Evolutionary conservation across 2,113 vertebrate species (phyloP).

Genomic region (Engraulis encrasicolus): DNA sequence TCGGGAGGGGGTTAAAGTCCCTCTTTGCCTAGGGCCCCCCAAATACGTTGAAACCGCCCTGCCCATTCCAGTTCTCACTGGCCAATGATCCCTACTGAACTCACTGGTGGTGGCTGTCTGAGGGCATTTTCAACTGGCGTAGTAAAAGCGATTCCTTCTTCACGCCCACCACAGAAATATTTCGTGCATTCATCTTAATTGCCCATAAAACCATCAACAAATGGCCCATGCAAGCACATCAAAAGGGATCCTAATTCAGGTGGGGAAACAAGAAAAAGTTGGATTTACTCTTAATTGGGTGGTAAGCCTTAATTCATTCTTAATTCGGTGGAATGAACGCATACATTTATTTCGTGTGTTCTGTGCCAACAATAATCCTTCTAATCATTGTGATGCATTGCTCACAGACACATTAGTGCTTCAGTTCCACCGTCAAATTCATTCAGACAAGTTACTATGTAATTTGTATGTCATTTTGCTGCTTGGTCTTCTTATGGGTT

Average conservation of each 20-base stretch:
- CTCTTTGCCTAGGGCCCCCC: too few species aligned
- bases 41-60: too few species aligned
- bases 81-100: neutral
- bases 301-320: neutral
- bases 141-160: constrained; percentile 5
- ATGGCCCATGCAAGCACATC: neutral
- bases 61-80: neutral
- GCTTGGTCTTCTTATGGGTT: too few species aligned
- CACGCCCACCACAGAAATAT: neutral
- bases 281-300: neutral
- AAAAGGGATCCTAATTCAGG: neutral
- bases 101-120: neutral
- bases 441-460: too few species aligned
- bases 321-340: neutral
- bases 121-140: neutral
- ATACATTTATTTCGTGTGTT: neutral
- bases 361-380: neutral
- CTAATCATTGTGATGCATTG: too few species aligned
- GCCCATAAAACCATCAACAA: neutral
- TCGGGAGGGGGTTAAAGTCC: too few species aligned
- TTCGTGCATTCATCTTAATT: neutral
- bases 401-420: too few species aligned
- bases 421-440: too few species aligned
- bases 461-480: too few species aligned
- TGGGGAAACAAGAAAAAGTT: neutral